A percentile compares a stretch with the other conserved stretches of the same genome.
Evolutionary conservation across 2,888 invertebrate species (phyloP).

Genomic region (Platycheirus rosarum): DNA sequence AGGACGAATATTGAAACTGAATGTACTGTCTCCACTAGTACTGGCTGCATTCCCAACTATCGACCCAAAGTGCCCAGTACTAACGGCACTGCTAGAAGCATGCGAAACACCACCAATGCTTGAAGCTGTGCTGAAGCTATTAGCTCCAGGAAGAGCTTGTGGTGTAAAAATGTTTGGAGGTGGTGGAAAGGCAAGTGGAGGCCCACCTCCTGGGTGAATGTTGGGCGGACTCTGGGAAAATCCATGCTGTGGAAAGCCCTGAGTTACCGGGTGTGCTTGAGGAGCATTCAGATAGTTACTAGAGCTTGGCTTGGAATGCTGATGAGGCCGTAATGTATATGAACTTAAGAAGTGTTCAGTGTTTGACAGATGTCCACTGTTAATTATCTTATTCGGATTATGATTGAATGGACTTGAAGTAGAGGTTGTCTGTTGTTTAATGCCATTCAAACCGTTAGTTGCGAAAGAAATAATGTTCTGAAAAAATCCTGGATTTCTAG

Average conservation of each 20-base stretch:
- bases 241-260: constrained; percentile 29
- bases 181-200: constrained; percentile 51
- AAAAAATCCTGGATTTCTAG: constrained; percentile 78
- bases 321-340: constrained; percentile 20
- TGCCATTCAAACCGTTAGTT: constrained; percentile 75
- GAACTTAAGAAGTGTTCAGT: constrained; percentile 32
- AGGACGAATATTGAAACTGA: constrained; percentile 80
- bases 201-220: constrained; percentile 4
- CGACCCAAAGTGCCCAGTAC: constrained; percentile 78
- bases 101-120: constrained; percentile 75
- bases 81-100: constrained; percentile 78
- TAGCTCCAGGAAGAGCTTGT: constrained; percentile 50
- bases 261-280: constrained; percentile 31
- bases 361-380: constrained; percentile 26
- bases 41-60: constrained; percentile 79
- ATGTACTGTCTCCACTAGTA: constrained; percentile 80
- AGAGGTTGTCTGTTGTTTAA: constrained; percentile 26
- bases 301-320: constrained; percentile 24
- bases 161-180: constrained; percentile 43
- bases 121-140: constrained; percentile 75
- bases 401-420: constrained; percentile 70
- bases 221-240: constrained; percentile 21
- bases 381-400: constrained; percentile 44
- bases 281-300: constrained; percentile 20
- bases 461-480: constrained; percentile 79